Evolutionary conservation across 2,797 vertebrate genomes (phyloP).

Genomic region (Pitangus sulphuratus): DNA sequence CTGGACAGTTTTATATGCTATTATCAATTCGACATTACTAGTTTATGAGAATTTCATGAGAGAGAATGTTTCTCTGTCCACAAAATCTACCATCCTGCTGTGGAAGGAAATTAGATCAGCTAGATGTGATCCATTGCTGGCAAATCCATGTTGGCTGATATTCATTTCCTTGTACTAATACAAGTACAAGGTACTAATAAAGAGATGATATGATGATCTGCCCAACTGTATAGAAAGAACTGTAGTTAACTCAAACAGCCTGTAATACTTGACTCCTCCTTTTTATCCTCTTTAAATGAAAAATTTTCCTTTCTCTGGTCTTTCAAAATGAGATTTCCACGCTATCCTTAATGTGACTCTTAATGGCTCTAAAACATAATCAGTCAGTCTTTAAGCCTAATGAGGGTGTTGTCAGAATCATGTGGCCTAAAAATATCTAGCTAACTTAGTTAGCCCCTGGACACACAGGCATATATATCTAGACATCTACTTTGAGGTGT

Average conservation of each 20-base stretch:
- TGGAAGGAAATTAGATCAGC: constrained; percentile 2
- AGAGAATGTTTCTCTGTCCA: background rate
- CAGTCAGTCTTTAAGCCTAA: background rate
- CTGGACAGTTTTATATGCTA: background rate
- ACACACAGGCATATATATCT: background rate
- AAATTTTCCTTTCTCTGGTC: background rate
- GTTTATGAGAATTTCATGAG: background rate
- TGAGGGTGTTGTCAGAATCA: background rate
- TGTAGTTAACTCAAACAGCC: background rate
- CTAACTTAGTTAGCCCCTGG: background rate
- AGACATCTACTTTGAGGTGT: background rate
- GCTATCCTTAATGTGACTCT: background rate
- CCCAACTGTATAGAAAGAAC: background rate
- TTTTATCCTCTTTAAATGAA: background rate
- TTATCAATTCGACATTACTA: background rate
- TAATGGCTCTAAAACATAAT: background rate
- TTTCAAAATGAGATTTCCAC: background rate
- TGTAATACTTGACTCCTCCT: background rate
- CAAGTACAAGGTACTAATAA: background rate
- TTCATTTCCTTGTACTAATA: background rate
- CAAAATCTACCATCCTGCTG: background rate
- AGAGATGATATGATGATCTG: background rate
- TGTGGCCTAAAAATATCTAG: background rate
- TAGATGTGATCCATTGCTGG: background rate
- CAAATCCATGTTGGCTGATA: background rate